Conservation (phyloP, 2,797 vertebrate genomes). For the Salmo trutta region DNA sequence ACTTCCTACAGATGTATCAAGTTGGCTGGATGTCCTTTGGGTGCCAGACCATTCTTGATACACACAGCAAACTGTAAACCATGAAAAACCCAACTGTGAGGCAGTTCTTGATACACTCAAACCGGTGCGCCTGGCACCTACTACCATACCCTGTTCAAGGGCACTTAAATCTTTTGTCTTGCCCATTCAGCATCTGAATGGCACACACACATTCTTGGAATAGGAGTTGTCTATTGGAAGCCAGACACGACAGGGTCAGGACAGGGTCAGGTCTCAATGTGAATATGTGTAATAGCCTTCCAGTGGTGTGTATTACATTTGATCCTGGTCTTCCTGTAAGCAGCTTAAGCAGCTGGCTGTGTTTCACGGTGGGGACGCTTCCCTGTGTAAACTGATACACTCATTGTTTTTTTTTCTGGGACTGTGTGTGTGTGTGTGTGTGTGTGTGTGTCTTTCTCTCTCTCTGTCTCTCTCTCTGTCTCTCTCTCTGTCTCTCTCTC, state of each 20-base stretch:
- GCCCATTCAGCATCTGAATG: neutral
- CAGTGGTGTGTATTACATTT: neutral
- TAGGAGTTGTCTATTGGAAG: neutral
- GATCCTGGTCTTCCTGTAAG: neutral
- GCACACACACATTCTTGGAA: too few species aligned
- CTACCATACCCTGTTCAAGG: too few species aligned
- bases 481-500: neutral
- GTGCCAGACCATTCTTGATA: too few species aligned
- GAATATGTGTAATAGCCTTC: neutral
- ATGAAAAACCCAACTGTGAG: too few species aligned
- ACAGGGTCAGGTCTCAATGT: neutral
- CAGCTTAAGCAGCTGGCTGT: constrained; percentile 32
- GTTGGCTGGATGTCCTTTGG: too few species aligned
- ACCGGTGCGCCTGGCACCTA: too few species aligned
- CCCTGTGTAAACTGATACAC: constrained; percentile 21
- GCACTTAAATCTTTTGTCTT: neutral
- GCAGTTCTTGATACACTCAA: too few species aligned
- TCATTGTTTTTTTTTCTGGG: constrained; percentile 29
- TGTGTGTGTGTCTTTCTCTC: neutral
- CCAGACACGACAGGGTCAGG: neutral
- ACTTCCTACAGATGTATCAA: too few species aligned
- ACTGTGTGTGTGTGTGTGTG: constrained; percentile 12
- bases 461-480: too few species aligned
- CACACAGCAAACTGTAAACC: too few species aligned
- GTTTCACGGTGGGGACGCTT: neutral